phyloP scores from a whole-genome alignment of 1,140 invertebrate species.

The Liolophura sinensis region DNA sequence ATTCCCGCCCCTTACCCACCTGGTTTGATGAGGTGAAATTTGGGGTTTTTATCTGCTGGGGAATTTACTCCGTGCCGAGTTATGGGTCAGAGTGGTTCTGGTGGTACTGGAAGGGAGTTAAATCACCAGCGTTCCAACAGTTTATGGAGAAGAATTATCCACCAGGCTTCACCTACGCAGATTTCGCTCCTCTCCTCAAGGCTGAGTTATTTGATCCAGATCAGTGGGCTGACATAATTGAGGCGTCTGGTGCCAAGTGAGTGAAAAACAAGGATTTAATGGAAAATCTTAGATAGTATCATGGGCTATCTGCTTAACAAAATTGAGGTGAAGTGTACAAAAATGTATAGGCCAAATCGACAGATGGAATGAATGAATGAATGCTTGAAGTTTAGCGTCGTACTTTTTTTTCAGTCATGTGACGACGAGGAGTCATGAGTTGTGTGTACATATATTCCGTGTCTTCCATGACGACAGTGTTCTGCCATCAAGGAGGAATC shows the following conservation, averaged over 20 bases:
- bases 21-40: constrained; percentile 53
- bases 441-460: too few species aligned
- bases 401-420: too few species aligned
- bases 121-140: constrained; percentile 11
- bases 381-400: constrained; percentile 22
- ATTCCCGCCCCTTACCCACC: constrained; percentile 40
- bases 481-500: too few species aligned
- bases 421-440: too few species aligned
- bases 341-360: neutral
- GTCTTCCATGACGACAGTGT: too few species aligned
- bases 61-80: constrained; percentile 43
- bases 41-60: constrained; percentile 54
- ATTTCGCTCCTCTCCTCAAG: constrained; percentile 26
- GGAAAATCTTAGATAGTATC: constrained; percentile 15
- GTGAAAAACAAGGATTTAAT: too few species aligned
- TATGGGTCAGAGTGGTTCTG: constrained; percentile 43
- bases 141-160: constrained; percentile 33
- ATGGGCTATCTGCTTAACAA: neutral
- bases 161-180: constrained; percentile 30
- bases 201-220: constrained; percentile 30
- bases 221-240: constrained; percentile 30
- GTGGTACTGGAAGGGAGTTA: constrained; percentile 27
- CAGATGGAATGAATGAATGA: neutral
- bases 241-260: constrained; percentile 29
- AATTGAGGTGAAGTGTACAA: neutral